Evolutionary conservation across 2,888 invertebrate genomes (phyloP).

Genomic region (Epinotia demarniana): DNA sequence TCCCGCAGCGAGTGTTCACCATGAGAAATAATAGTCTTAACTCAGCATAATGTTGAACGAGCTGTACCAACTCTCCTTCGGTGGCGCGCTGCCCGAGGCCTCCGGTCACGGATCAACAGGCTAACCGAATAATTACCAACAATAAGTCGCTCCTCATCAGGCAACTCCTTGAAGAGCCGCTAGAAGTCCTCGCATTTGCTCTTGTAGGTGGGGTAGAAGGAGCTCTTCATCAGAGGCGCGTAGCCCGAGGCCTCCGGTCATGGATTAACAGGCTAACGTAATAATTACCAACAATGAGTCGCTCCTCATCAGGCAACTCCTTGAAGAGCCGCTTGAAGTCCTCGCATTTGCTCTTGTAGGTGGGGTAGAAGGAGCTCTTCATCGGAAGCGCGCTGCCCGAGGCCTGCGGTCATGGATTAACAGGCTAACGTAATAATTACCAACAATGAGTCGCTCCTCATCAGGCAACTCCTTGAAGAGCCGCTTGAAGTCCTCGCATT

Average conservation of each 20-base stretch:
- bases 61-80: too few species aligned
- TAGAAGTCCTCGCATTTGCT: constrained; percentile 97
- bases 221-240: constrained; percentile 60
- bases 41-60: too few species aligned
- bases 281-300: constrained; percentile 93
- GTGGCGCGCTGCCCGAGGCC: too few species aligned
- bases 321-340: constrained; percentile 97
- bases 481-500: constrained; percentile 95
- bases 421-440: constrained; percentile 73
- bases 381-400: constrained; percentile 86
- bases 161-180: constrained; percentile 95
- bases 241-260: too few species aligned
- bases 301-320: constrained; percentile 95
- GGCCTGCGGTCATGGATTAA: constrained; percentile 44
- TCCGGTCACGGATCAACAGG: too few species aligned
- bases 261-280: neutral
- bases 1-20: constrained; percentile 11
- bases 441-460: constrained; percentile 96
- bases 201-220: constrained; percentile 96
- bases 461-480: constrained; percentile 96
- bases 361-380: constrained; percentile 93
- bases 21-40: too few species aligned
- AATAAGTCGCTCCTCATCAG: constrained; percentile 95
- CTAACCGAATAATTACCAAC: constrained; percentile 86
- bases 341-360: constrained; percentile 96